Evolutionary conservation across 2,888 invertebrate species (phyloP).

Genomic region (Luffia ferchaultella): DNA sequence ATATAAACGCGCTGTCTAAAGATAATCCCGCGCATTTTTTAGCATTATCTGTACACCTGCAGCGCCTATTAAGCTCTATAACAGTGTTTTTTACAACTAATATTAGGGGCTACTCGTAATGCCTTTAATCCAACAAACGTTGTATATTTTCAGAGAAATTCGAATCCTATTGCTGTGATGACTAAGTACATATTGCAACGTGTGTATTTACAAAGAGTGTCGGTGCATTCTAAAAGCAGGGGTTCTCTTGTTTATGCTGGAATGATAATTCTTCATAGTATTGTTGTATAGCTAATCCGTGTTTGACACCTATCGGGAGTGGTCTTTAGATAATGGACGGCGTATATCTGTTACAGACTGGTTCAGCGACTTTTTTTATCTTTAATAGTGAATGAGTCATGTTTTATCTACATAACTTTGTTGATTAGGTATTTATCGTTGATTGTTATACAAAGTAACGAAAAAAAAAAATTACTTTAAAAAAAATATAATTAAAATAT

Average conservation of each 20-base stretch:
- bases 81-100: conserved; percentile 47
- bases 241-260: conserved; percentile 34
- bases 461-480: no score
- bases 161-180: background rate
- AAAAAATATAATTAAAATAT: no score
- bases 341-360: background rate
- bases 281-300: conserved; percentile 55
- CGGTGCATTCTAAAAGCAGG: conserved; percentile 28
- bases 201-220: conserved; percentile 5
- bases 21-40: background rate
- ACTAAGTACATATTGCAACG: conserved; percentile 16
- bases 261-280: conserved; percentile 54
- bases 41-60: conserved; percentile 35
- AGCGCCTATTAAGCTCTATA: conserved; percentile 33
- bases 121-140: conserved; percentile 53
- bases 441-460: no score
- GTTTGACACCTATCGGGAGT: conserved; percentile 53
- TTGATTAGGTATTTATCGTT: no score
- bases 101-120: conserved; percentile 47
- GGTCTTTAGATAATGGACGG: conserved; percentile 49
- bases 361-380: no score
- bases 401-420: no score
- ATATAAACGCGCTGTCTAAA: background rate
- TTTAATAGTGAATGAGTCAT: no score
- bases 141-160: conserved; percentile 9